A percentile compares a stretch with the other conserved stretches of the same genome.
Conservation (phyloP, 2,888 invertebrate genomes). For the Nomada goodeniana region DNA sequence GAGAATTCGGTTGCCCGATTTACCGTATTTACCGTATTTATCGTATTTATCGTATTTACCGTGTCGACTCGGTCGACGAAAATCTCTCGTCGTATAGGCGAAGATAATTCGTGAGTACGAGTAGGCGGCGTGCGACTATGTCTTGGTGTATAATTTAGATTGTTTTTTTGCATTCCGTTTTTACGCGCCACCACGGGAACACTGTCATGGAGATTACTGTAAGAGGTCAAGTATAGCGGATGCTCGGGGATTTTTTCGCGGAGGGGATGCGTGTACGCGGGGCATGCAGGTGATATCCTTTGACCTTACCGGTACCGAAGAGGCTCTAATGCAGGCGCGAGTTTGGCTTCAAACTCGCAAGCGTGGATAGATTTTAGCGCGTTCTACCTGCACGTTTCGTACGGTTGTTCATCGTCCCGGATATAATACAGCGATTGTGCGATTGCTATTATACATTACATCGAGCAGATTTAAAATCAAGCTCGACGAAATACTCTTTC, state of each 20-base stretch:
- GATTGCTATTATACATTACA: too few species aligned
- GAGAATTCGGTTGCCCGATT: not conserved
- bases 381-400: not conserved
- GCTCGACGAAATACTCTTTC: too few species aligned
- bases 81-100: not conserved
- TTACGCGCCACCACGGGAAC: conserved; percentile 10
- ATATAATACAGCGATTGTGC: too few species aligned
- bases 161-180: conserved; percentile 22
- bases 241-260: conserved; percentile 52
- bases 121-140: not conserved
- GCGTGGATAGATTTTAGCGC: conserved; percentile 14
- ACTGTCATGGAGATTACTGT: conserved; percentile 51
- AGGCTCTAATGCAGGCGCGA: conserved; percentile 60
- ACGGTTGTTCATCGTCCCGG: too few species aligned
- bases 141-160: conserved; percentile 32
- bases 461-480: too few species aligned
- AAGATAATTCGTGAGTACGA: not conserved
- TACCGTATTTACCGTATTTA: not conserved
- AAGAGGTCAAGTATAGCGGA: conserved; percentile 59
- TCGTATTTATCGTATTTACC: not conserved
- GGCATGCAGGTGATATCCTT: conserved; percentile 65
- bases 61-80: not conserved
- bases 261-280: conserved; percentile 58
- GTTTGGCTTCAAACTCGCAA: conserved; percentile 29
- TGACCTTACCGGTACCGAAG: conserved; percentile 60